phyloP scores from a whole-genome alignment of 2,888 invertebrate genomes.

The Eristalinus sepulchralis region DNA sequence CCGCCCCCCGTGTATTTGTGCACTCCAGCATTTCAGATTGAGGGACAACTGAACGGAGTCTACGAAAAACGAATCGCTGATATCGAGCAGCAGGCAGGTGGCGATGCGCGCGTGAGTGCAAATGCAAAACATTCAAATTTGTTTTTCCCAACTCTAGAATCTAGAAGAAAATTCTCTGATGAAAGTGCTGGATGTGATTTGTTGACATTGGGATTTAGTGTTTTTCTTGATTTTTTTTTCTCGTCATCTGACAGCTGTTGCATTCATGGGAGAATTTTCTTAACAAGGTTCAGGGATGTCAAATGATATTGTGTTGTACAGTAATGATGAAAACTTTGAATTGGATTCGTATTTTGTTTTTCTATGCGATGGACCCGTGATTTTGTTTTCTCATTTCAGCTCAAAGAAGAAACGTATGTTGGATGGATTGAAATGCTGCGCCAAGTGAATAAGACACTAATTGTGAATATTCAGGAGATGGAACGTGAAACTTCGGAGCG shows the following conservation, averaged over 20 bases:
- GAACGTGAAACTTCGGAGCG: slow-evolving; percentile 84
- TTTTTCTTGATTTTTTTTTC: slow-evolving; percentile 36
- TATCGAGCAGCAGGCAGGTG: slow-evolving; percentile 82
- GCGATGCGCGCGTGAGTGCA: slow-evolving; percentile 75
- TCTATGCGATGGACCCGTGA: no score
- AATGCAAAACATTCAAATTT: neutral
- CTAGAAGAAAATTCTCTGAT: neutral
- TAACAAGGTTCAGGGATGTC: slow-evolving; percentile 20
- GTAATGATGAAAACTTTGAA: slow-evolving; percentile 3
- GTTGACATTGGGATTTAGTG: slow-evolving; percentile 56
- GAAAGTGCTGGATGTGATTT: slow-evolving; percentile 34
- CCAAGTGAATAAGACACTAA: slow-evolving; percentile 84
- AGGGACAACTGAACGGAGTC: slow-evolving; percentile 83
- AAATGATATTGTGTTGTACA: slow-evolving; percentile 21
- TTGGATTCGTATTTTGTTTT: neutral
- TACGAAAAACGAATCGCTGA: slow-evolving; percentile 84
- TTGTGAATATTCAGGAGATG: slow-evolving; percentile 84
- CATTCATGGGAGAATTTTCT: slow-evolving; percentile 5
- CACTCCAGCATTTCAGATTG: slow-evolving; percentile 72
- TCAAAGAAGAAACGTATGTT: slow-evolving; percentile 84
- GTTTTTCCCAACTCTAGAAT: neutral
- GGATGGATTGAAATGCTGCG: slow-evolving; percentile 85
- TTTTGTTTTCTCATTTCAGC: slow-evolving; percentile 80
- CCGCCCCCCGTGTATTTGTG: slow-evolving; percentile 46
- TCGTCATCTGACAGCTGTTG: slow-evolving; percentile 44